phyloP scores from a whole-genome alignment of 2,888 invertebrate species.

The Hirtodrosophila duncani region DNA sequence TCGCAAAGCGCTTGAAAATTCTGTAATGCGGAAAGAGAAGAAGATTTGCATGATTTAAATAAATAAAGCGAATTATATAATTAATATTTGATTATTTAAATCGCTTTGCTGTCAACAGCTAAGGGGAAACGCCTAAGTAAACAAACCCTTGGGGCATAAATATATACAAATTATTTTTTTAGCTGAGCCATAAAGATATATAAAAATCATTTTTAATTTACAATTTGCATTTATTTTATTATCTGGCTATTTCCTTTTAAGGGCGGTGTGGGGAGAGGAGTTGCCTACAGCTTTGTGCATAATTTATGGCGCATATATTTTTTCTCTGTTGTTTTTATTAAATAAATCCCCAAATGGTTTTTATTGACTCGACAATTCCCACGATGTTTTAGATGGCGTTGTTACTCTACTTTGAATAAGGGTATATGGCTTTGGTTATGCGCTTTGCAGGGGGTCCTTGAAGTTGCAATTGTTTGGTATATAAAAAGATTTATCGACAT shows the following conservation, averaged over 20 bases:
- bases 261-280: too few relatives aligned
- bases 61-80: constrained; percentile 20
- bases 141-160: constrained; percentile 29
- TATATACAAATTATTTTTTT: background rate
- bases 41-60: constrained; percentile 6
- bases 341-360: constrained; percentile 55
- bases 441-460: too few relatives aligned
- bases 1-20: constrained; percentile 77
- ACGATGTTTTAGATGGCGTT: constrained; percentile 11
- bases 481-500: too few relatives aligned
- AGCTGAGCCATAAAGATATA: background rate
- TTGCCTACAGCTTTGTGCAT: constrained; percentile 43
- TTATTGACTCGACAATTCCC: constrained; percentile 54
- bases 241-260: constrained; percentile 23
- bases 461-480: background rate
- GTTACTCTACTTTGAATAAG: background rate
- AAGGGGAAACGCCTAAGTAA: constrained; percentile 27
- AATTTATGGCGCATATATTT: constrained; percentile 54
- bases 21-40: constrained; percentile 42
- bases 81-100: constrained; percentile 40
- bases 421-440: too few relatives aligned
- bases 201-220: constrained; percentile 43
- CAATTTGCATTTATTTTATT: constrained; percentile 57
- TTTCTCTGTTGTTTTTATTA: constrained; percentile 42
- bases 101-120: constrained; percentile 33